Base-by-base conservation (phyloP, 2,113 vertebrate species). In the Thunnus maccoyii region DNA sequence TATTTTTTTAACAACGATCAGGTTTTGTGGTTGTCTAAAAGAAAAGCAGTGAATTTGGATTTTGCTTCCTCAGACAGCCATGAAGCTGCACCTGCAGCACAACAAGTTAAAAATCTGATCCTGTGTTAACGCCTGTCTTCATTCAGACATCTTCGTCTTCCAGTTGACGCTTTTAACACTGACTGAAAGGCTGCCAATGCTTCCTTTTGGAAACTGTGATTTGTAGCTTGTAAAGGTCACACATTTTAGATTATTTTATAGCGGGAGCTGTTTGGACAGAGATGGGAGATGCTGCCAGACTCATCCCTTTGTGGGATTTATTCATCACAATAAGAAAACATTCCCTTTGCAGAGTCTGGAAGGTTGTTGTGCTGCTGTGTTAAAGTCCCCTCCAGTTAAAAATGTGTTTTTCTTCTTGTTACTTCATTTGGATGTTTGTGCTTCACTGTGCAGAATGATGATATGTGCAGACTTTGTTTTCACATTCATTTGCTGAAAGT, bases 111-210 rank as follows among this genome's bases (percentile, higher is more conserved):
- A 36, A 50, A 32, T 27, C 11, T 7, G 36, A 47, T 18, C 18
- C 12, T 41, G 36, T 11, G 5, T 60, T 50, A 77, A 72, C 6
- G 6, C 0, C 48, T 5, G n/a, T 76, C 62, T 68, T 78, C 52
- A 52, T 51, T 71, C 30, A 57, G 55, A 78, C 69, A 57, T 60
- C 69, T 51, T 32, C 8, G 68, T 83, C 72, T 73, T 80, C 60
- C 80, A 70, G 27, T 22, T 77, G 54, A 77, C 0, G 46, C 46
- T 41, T 20, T 48, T 6, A 48, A 41, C 8, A 18, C 52, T 30
- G 61, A 58, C 30, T 44, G 41, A 69, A 69, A 63, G 27, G 30
- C 56, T 69, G 64, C 57, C 57, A 52, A 6, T 12, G 65, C 65
- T 63, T 80, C 63, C 67, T 63, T 51, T 10, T 30, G 25, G 32